These are phyloP conservation scores for Dendrophyllia cribrosa DNA, from an alignment of 64 coral and sea anemone species.

Conservation along the genomic window DNA sequence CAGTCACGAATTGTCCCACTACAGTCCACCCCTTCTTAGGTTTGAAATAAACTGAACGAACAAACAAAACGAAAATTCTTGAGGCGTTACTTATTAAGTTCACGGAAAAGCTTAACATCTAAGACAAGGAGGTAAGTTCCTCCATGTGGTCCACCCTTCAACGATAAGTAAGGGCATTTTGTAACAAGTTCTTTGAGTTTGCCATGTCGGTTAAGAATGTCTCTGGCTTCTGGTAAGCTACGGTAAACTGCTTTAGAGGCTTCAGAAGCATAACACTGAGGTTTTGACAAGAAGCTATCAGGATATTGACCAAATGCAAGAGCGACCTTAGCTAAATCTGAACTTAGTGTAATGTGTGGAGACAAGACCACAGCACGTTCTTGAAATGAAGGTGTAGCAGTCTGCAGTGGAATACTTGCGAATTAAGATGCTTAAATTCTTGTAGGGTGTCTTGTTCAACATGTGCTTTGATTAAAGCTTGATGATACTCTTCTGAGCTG, in stretches of 20 bases:
- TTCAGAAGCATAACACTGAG: slow-evolving; percentile 25
- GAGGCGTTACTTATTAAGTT: not conserved
- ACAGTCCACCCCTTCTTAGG: not conserved
- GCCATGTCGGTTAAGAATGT: slow-evolving; percentile 31
- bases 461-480: not conserved
- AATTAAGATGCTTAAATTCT: too few species aligned
- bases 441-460: too few species aligned
- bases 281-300: slow-evolving; percentile 9
- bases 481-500: not conserved
- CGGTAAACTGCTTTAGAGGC: slow-evolving; percentile 38
- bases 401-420: too few species aligned
- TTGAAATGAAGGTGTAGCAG: too few species aligned
- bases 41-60: not conserved
- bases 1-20: not conserved
- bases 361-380: too few species aligned
- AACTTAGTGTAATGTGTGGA: too few species aligned
- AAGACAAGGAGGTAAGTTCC: slow-evolving; percentile 26
- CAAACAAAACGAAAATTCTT: not conserved
- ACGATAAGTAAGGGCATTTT: slow-evolving; percentile 68
- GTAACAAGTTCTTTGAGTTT: slow-evolving; percentile 54
- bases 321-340: not conserved
- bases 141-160: slow-evolving; percentile 44
- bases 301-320: slow-evolving; percentile 43
- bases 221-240: slow-evolving; percentile 56
- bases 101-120: slow-evolving; percentile 20